These are phyloP conservation scores for Drosophila meridiana DNA, from an alignment of 2,888 invertebrate genomes.

Conservation along the genomic window DNA sequence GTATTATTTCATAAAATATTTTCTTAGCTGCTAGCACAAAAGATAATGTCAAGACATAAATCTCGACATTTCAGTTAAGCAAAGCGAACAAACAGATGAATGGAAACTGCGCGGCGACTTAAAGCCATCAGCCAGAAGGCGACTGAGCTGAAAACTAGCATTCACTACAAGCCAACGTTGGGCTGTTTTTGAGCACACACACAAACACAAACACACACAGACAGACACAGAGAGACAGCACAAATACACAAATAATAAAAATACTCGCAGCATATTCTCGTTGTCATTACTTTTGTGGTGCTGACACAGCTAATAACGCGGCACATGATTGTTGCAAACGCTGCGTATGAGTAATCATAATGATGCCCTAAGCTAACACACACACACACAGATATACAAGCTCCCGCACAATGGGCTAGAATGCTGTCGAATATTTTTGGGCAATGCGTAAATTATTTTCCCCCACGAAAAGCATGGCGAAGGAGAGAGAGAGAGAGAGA, in stretches of 20 bases:
- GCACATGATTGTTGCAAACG: conserved; percentile 78
- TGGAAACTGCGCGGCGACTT: conserved; percentile 52
- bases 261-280: conserved; percentile 77
- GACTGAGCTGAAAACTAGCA: conserved; percentile 47
- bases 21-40: conserved; percentile 77
- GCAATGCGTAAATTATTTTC: conserved; percentile 74
- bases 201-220: conserved; percentile 5
- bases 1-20: conserved; percentile 81
- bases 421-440: conserved; percentile 56
- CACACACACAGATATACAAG: conserved; percentile 15
- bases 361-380: conserved; percentile 52
- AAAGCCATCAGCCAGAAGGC: conserved; percentile 28
- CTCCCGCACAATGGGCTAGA: conserved; percentile 13
- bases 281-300: conserved; percentile 79
- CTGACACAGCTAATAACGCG: conserved; percentile 79
- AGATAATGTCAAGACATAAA: conserved; percentile 80
- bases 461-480: conserved; percentile 11
- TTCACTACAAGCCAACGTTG: conserved; percentile 40
- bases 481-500: conserved; percentile 2
- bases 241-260: conserved; percentile 60
- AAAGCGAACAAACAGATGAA: conserved; percentile 53
- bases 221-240: background rate
- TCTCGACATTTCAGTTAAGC: conserved; percentile 76
- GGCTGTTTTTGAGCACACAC: conserved; percentile 39
- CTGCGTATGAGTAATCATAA: conserved; percentile 80